These are phyloP conservation scores for Dione vanillae DNA, from an alignment of 2,888 invertebrate species.

Conservation along the genomic window DNA sequence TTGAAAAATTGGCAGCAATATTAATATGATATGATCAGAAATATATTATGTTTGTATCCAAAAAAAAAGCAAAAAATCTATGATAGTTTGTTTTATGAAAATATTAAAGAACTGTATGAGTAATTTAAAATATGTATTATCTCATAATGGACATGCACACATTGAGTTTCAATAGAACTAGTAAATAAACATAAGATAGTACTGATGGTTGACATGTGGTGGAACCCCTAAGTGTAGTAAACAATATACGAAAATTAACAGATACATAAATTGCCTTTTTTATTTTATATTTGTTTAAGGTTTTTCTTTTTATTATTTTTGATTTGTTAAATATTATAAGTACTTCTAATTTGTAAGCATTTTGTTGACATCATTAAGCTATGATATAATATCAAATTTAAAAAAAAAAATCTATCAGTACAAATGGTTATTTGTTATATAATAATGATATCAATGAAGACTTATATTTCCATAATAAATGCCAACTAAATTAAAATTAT, in stretches of 20 bases:
- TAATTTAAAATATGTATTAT: not conserved
- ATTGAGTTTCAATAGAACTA: not conserved
- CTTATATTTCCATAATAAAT: not conserved
- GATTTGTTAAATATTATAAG: not conserved
- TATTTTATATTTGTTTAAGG: not conserved
- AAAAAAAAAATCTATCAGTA: not conserved
- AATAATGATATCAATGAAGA: not conserved
- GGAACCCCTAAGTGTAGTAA: conserved; percentile 11
- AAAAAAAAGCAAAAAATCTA: too few species aligned
- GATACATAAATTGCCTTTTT: not conserved
- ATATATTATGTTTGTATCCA: too few species aligned
- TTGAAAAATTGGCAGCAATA: too few species aligned
- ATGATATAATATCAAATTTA: not conserved
- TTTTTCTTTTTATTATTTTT: not conserved
- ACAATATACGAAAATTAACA: not conserved
- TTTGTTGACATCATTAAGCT: not conserved
- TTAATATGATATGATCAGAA: too few species aligned
- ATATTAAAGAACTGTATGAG: too few species aligned
- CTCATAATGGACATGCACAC: not conserved
- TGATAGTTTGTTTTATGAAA: too few species aligned
- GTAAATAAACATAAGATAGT: conserved; percentile 8
- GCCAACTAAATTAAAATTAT: not conserved
- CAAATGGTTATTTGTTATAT: not conserved
- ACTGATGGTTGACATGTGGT: conserved; percentile 11
- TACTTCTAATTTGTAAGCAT: not conserved